These are phyloP conservation scores for Lissocephala sabroskyi DNA, from an alignment of 2,888 invertebrate species.

Conservation along the genomic window DNA sequence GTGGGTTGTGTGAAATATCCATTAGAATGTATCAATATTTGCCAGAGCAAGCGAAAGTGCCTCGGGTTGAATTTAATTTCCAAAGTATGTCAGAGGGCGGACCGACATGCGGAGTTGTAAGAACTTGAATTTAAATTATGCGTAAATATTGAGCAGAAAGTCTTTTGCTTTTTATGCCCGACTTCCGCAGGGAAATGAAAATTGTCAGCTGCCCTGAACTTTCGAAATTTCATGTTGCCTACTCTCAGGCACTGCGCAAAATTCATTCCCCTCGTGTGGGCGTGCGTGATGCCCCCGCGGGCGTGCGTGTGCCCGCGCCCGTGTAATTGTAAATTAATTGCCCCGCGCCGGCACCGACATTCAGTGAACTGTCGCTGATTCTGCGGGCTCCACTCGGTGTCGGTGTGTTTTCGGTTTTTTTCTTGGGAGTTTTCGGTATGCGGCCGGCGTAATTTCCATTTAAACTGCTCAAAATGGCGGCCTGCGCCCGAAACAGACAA, in stretches of 20 bases:
- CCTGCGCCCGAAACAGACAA: conserved; percentile 39
- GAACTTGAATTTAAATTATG: conserved; percentile 43
- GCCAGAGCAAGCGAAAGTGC: conserved; percentile 41
- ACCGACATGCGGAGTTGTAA: conserved; percentile 9
- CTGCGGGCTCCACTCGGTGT: no score
- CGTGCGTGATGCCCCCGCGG: background rate
- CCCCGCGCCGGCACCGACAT: conserved; percentile 8
- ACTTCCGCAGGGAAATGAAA: conserved; percentile 26
- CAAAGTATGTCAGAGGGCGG: conserved; percentile 32
- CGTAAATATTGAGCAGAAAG: conserved; percentile 48
- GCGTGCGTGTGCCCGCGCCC: background rate
- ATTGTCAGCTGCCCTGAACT: conserved; percentile 6
- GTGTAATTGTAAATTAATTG: conserved; percentile 60
- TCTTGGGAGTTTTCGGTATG: background rate
- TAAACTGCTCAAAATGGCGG: conserved; percentile 17
- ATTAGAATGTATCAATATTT: conserved; percentile 67
- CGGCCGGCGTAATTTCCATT: conserved; percentile 24
- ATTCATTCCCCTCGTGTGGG: no score
- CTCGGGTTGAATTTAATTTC: conserved; percentile 59
- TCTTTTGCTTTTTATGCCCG: conserved; percentile 38
- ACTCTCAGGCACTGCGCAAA: background rate
- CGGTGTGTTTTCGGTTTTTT: background rate
- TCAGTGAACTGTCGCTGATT: conserved; percentile 1
- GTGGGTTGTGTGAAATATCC: conserved; percentile 27
- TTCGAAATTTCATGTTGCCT: background rate